Conservation (phyloP, 2,888 invertebrate species). For the Polyommatus iphigenia region DNA sequence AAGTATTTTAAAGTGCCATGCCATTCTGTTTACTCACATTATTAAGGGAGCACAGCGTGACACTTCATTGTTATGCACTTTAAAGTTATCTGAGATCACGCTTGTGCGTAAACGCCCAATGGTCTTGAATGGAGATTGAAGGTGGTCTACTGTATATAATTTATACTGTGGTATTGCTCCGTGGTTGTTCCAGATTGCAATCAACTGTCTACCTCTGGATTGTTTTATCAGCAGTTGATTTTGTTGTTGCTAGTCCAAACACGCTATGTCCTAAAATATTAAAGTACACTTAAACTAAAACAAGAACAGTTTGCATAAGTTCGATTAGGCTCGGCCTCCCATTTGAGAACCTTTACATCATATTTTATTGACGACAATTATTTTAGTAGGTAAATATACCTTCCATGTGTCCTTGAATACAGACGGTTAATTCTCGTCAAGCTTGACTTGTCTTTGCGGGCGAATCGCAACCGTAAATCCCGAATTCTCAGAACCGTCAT, state of each 20-base stretch:
- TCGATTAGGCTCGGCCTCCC: too few species aligned
- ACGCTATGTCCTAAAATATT: background rate
- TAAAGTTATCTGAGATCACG: background rate
- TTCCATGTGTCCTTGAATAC: background rate
- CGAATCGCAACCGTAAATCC: background rate
- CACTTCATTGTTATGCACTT: too few species aligned
- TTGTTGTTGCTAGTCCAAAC: background rate
- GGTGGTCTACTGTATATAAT: background rate
- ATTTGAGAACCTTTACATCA: too few species aligned
- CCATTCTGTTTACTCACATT: too few species aligned
- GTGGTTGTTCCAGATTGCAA: constrained; percentile 3
- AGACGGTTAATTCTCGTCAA: background rate
- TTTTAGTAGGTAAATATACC: background rate
- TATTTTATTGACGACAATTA: too few species aligned
- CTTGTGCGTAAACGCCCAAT: too few species aligned
- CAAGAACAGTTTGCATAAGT: too few species aligned
- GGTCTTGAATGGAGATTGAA: background rate
- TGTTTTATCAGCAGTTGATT: background rate
- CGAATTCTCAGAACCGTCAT: background rate
- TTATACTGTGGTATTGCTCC: background rate
- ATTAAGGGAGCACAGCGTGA: too few species aligned
- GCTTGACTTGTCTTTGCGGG: background rate
- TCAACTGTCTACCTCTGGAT: constrained; percentile 15
- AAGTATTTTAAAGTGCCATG: too few species aligned
- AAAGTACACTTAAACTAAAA: too few species aligned